These are phyloP conservation scores for Alligator mississippiensis DNA, from an alignment of 2,113 vertebrate genomes.

Conservation along the genomic window DNA sequence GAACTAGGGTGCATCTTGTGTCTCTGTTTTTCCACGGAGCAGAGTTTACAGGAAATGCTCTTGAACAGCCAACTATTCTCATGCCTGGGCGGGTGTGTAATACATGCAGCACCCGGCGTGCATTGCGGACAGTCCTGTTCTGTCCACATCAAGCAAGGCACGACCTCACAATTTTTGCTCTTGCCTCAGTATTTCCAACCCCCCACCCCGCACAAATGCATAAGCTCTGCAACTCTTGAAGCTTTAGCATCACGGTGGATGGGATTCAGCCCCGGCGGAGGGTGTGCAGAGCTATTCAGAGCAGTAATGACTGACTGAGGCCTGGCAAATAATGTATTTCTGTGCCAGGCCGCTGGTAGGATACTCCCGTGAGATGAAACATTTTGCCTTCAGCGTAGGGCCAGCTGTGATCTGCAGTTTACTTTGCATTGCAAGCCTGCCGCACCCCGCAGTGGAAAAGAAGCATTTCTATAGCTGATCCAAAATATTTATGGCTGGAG, in stretches of 20 bases:
- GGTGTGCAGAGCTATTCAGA: background rate
- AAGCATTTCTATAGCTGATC: background rate
- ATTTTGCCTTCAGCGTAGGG: background rate
- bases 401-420: background rate
- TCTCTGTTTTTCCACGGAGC: accelerated
- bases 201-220: background rate
- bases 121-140: background rate
- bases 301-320: background rate
- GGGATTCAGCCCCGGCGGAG: background rate
- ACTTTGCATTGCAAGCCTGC: background rate
- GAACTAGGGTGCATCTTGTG: background rate
- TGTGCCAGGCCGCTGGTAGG: background rate
- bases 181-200: background rate
- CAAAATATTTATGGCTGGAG: conserved; percentile 37
- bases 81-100: background rate
- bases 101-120: background rate
- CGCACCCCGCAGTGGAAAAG: conserved; percentile 7
- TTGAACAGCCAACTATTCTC: background rate
- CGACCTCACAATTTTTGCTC: background rate
- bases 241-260: background rate
- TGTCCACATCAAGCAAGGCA: background rate
- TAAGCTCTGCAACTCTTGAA: background rate
- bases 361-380: background rate
- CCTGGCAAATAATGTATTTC: background rate
- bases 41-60: background rate